Base-by-base conservation (phyloP, 2,888 invertebrate genomes). In the Lithophane ornitopus region DNA sequence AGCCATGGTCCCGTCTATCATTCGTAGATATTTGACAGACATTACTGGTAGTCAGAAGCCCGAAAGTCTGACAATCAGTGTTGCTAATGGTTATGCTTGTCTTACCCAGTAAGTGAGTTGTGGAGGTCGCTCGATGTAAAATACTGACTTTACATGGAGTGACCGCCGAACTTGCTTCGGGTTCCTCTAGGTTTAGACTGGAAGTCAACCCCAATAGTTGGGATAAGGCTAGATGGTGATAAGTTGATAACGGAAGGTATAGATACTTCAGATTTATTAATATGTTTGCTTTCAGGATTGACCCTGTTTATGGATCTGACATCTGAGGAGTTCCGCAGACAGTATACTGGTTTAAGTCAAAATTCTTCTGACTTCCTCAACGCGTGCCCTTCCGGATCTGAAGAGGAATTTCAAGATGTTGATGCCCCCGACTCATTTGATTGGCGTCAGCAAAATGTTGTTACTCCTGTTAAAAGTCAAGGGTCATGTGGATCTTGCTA, bases 401-500 rank as follows among this genome's bases (percentile, higher is more conserved):
- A 63, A 7, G 11, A 22, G 0, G 65, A 80, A 14, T n/a, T 85
- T 14, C 26, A 52, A 22, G 1, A 78, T 19, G 46, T 22, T 0
- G 34, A 91, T 49, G 83, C 75, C 3, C 87, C 89, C 0, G 86
- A 87, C 1, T 62, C 75, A 1, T 86, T 88, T 3, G 98, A 98
- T 92, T 99, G 98, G 98, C 97, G 98, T 82, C 84, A 94, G 2
- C 90, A 97, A 62, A 98, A 98, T 12, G 98, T 98, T 39, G 98
- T 99, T 3, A 98, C 98, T 1, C 95, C 95, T 0, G 97, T 98
- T 28, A 98, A 98, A 91, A 97, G 98, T 94, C 98, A 99, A 95
- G 97, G 97, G 34, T 93, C 95, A 69, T 98, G 98, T 92, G 98
- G 98, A 49, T 98, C 98, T 28, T 98, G 98, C 94, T 99, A 98